Evolutionary conservation across 2,113 vertebrate genomes (phyloP).

Genomic region (Bos taurus): ARS-UCD2.0 NC_037356.1:47261501-47262000

Average conservation of each 20-base stretch:
- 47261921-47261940: not conserved
- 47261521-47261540: not conserved
- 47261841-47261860: not conserved
- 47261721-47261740: not conserved
- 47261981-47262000: not conserved
- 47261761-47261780: not conserved
- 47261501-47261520: not conserved
- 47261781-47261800: not conserved
- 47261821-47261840: not conserved
- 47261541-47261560: not conserved
- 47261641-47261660: not conserved
- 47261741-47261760: fast-evolving
- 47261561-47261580: not conserved
- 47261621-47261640: not conserved
- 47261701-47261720: not conserved
- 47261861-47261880: not conserved
- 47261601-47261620: not conserved
- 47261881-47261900: not conserved
- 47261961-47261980: not conserved
- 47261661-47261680: not conserved
- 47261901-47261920: not conserved
- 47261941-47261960: not conserved
- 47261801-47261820: not conserved
- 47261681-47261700: not conserved
- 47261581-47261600: not conserved